phyloP scores from a whole-genome alignment of 2,797 vertebrate species.

The Myotis pilosus region DNA sequence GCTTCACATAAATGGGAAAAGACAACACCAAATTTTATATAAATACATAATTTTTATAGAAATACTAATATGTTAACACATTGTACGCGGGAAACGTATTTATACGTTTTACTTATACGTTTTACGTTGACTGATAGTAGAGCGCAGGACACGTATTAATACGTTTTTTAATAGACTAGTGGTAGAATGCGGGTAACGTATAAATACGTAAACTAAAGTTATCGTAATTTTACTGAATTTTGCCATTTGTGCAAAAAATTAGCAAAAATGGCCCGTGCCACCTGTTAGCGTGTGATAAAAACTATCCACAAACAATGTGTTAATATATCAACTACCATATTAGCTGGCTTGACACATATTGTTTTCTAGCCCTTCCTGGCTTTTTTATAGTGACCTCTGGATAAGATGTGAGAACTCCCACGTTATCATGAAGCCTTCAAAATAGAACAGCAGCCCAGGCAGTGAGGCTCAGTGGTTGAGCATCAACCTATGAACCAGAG shows the following conservation, averaged over 20 bases:
- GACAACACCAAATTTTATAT: not conserved
- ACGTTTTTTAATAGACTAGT: no score
- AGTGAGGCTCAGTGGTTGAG: not conserved
- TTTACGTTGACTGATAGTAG: no score
- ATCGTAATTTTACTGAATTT: no score
- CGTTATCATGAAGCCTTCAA: not conserved
- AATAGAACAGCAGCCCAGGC: not conserved
- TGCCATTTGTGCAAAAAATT: no score
- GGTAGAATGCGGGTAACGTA: no score
- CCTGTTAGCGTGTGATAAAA: no score
- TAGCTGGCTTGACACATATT: not conserved
- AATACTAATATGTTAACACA: not conserved
- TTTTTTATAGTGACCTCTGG: constrained; percentile 2
- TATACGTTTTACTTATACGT: no score
- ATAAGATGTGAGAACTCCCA: constrained; percentile 22
- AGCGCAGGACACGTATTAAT: no score
- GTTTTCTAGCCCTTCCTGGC: not conserved
- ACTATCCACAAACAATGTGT: not conserved
- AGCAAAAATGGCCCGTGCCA: no score
- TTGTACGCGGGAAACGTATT: no score
- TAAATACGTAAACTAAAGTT: no score
- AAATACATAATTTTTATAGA: not conserved
- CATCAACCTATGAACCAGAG: not conserved
- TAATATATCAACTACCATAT: not conserved
- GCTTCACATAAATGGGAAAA: not conserved